These are phyloP conservation scores for Nineta flava DNA, from an alignment of 2,888 invertebrate species.

Conservation along the genomic window DNA sequence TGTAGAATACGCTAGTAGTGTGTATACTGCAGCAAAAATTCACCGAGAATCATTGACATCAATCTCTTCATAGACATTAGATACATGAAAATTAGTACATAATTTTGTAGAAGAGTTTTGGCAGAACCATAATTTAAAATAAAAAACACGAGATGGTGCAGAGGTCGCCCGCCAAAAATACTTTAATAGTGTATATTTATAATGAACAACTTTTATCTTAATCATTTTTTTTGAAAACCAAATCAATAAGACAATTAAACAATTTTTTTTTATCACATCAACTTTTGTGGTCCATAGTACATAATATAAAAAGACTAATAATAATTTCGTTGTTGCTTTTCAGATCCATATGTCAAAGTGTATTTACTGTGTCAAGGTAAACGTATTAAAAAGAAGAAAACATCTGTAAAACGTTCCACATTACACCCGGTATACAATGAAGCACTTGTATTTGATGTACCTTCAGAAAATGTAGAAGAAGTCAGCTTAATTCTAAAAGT, in stretches of 20 bases:
- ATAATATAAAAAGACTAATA: too few relatives aligned
- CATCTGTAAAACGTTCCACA: slow-evolving; percentile 75
- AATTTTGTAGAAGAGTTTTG: not conserved
- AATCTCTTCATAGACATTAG: not conserved
- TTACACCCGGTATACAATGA: slow-evolving; percentile 86
- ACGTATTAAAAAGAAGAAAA: slow-evolving; percentile 85
- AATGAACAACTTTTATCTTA: too few relatives aligned
- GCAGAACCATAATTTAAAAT: not conserved
- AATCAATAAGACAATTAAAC: too few relatives aligned
- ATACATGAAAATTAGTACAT: not conserved
- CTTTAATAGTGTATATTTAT: too few relatives aligned
- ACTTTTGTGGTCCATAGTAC: too few relatives aligned
- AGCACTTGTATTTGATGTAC: slow-evolving; percentile 82
- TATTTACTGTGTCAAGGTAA: slow-evolving; percentile 76
- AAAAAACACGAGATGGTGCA: too few relatives aligned
- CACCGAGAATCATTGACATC: too few relatives aligned
- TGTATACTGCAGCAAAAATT: too few relatives aligned
- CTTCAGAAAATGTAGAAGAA: slow-evolving; percentile 64
- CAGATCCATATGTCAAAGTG: slow-evolving; percentile 91
- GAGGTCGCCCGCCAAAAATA: too few relatives aligned
- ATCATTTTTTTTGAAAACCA: too few relatives aligned
- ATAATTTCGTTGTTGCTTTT: slow-evolving; percentile 13
- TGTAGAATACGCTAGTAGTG: too few relatives aligned
- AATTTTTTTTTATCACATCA: too few relatives aligned
- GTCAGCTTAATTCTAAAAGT: slow-evolving; percentile 71